These are phyloP conservation scores for Xanthorhoe spadicearia DNA, from an alignment of 2,888 invertebrate genomes.

Conservation along the genomic window DNA sequence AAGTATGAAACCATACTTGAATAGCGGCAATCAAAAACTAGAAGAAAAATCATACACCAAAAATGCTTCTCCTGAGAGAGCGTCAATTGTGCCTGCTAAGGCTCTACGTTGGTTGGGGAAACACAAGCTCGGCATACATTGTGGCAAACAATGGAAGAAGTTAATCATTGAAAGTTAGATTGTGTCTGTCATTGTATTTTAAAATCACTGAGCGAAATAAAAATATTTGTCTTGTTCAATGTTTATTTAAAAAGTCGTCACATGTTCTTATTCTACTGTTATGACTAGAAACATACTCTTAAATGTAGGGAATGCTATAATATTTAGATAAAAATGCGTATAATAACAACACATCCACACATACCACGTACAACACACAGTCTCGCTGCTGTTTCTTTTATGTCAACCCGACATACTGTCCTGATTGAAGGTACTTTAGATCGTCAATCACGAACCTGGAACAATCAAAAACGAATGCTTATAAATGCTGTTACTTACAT, in stretches of 20 bases:
- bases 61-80: slow-evolving; percentile 1
- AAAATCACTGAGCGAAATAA: slow-evolving; percentile 44
- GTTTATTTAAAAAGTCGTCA: slow-evolving; percentile 16
- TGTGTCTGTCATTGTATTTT: slow-evolving; percentile 40
- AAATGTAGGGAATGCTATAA: slow-evolving; percentile 5
- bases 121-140: slow-evolving; percentile 56
- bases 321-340: neutral
- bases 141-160: slow-evolving; percentile 64
- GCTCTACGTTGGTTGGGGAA: slow-evolving; percentile 64
- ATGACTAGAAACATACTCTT: slow-evolving; percentile 24
- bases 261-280: slow-evolving; percentile 5
- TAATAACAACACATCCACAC: neutral
- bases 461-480: no score
- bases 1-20: slow-evolving; percentile 4
- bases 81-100: slow-evolving; percentile 34
- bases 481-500: no score
- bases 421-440: slow-evolving; percentile 75
- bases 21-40: slow-evolving; percentile 9
- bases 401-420: slow-evolving; percentile 51
- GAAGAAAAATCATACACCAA: neutral
- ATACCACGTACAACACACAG: neutral
- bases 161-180: slow-evolving; percentile 53
- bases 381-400: neutral
- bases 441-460: slow-evolving; percentile 88
- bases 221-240: slow-evolving; percentile 42